Base-by-base conservation (phyloP, 2,113 vertebrate species). In the Sigmodon hispidus region DNA sequence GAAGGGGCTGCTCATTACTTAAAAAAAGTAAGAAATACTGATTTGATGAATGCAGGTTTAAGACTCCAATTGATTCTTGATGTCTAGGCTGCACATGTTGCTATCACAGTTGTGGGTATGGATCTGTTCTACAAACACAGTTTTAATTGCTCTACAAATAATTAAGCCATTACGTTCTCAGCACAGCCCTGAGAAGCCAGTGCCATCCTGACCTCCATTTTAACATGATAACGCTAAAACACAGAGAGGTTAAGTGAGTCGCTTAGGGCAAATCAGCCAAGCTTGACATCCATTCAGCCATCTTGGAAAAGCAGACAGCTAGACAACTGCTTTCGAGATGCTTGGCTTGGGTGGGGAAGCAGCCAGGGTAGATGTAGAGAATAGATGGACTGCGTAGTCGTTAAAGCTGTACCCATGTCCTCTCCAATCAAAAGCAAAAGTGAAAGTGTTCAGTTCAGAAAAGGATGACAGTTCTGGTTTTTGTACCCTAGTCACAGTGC, bases 101-200 rank as follows among this genome's bases (percentile, higher is more conserved):
- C 34, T 86, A 65, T 34, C 57, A n/a, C 59, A 59, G 40, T n/a
- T 61, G 40, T 26, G 34, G 11, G 40, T 59, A 43, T 1, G 5
- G 55, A 81, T 93, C 89, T 55, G 59, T 59, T 86, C 87, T 72
- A 63, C 76, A 84, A 65, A 87, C 70, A 26, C 31, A 57, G 5
- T 92, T 85, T 59, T 67, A 11, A 63, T 79, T 76, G 81, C 61
- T 93, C 85, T 73, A 29, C 84, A 77, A 88, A 59, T 69, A 63
- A 88, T 72, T 65, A 80, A 77, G 84, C 52, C 52, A 5, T 63
- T 87, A 40, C 1, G 1, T 81, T 79, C 80, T 90, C 57, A 40
- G 36, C 1, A 15, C 1, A 22, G 40, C 80, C 70, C 80, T 76
- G 65, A 61, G 80, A 75, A 79, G 22, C 10, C 1, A 48, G 36